Evolutionary conservation across 2,888 invertebrate genomes (phyloP), one percentile per base, ranked within the genome.

Genomic region (Tetranychus piercei): DNA sequence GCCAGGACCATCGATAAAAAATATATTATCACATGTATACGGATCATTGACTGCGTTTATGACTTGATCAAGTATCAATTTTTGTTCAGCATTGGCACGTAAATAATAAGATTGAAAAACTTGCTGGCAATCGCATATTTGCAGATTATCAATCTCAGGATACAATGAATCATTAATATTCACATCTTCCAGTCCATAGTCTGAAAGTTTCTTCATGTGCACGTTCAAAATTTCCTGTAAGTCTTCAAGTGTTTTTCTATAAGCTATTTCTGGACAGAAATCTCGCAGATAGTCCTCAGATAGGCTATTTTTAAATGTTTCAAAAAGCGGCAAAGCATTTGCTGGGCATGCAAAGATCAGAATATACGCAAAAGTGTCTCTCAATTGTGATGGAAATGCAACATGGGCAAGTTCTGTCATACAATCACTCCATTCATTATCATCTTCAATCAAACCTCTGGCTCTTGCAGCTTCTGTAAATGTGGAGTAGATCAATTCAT

Each of bases 1-100:
- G 7, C 82, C 82, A 1, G 83, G 82, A 18, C 81, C 83, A 78
- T 83, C 82, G 7, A 82, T 74, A 76, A 82, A 81, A 70, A 80
- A 78, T 3, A 6, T 6, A 2, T n/a, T 6, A 1, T 1, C 2
- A 1, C 67, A 7, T 2, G n/a, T 66, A 18, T 18, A 8, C 6
- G 66, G 66, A 66, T 66, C 66, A 66, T 66, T 22, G n/a, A 66
- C 6, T 8, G 66, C 18, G 18, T 6, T 66, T 22, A 66, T 6
- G 18, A 66, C 18, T 20, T 6, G 6, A 18, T 18, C 18, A 22
- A 66, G 6, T 8, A 6, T 6, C 6, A 20, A 18, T 18, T 66
- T 18, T 22, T 66, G 66, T 22, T 66, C n/a, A 20, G 6, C 18
- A 18, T 66, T 66, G 18, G 22, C 45, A 9, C 45, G 6, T 6